phyloP scores from a whole-genome alignment of 2,888 invertebrate genomes.

The Nemurella pictetii region DNA sequence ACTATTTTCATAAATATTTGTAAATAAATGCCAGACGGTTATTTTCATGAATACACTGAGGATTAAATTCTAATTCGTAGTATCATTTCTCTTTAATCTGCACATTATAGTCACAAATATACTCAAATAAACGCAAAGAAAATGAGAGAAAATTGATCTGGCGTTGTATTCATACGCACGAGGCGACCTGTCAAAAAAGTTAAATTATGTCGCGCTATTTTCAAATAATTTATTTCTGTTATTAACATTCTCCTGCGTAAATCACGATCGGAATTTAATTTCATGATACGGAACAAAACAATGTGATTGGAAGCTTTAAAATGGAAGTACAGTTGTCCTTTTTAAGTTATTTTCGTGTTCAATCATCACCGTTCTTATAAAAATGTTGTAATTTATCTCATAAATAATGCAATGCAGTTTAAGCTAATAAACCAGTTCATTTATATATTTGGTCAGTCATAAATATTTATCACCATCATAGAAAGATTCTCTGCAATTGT shows the following conservation, averaged over 20 bases:
- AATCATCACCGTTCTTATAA: no score
- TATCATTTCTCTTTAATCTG: neutral
- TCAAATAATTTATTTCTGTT: neutral
- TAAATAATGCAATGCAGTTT: no score
- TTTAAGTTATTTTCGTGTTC: no score
- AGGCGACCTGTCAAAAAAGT: neutral
- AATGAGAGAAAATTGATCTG: neutral
- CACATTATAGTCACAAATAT: neutral
- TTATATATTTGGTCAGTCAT: neutral
- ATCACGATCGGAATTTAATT: no score
- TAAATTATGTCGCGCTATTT: neutral
- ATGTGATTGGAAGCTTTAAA: no score
- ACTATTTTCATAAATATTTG: neutral
- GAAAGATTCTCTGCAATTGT: neutral
- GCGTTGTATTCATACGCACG: neutral
- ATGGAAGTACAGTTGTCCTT: no score
- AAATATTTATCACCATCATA: neutral
- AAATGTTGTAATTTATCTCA: no score
- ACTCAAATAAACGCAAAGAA: neutral
- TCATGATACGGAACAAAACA: no score
- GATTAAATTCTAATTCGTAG: neutral
- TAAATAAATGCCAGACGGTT: neutral
- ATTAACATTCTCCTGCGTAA: no score
- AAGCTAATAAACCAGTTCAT: no score
- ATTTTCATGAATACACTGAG: neutral